A percentile compares a stretch with the other conserved stretches of the same genome.
phyloP scores from a whole-genome alignment of 2,888 invertebrate genomes.

The Ennomos quercinarius region DNA sequence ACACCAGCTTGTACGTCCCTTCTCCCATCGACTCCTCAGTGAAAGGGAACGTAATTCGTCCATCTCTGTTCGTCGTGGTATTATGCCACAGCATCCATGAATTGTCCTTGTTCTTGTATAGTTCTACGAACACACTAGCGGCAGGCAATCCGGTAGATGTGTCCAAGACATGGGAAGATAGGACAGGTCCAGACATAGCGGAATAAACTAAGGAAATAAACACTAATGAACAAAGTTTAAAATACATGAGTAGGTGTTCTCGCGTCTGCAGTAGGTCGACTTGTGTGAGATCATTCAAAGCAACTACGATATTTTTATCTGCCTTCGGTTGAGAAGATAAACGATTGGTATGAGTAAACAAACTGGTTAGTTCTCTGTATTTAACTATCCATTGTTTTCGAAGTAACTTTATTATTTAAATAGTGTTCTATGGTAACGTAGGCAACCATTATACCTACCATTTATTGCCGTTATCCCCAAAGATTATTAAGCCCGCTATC shows the following conservation, averaged over 20 bases:
- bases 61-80: conserved; percentile 87
- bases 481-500: too few species aligned
- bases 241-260: background rate
- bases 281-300: conserved; percentile 16
- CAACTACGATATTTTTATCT: conserved; percentile 23
- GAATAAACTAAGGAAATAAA: too few species aligned
- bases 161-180: conserved; percentile 92
- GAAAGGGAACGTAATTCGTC: conserved; percentile 88
- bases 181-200: conserved; percentile 80
- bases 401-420: too few species aligned
- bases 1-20: conserved; percentile 91
- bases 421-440: too few species aligned
- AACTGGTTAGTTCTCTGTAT: too few species aligned
- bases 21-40: conserved; percentile 84
- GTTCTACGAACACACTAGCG: conserved; percentile 87
- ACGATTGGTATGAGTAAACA: background rate
- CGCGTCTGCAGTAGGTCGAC: conserved; percentile 5
- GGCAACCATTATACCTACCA: too few species aligned
- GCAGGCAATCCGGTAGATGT: conserved; percentile 89
- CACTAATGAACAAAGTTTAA: too few species aligned
- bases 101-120: conserved; percentile 87
- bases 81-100: conserved; percentile 89
- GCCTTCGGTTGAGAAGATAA: conserved; percentile 9
- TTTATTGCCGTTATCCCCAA: too few species aligned
- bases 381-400: too few species aligned